Base-by-base conservation (phyloP, 2,888 invertebrate genomes). In the Agriotes lineatus region DNA sequence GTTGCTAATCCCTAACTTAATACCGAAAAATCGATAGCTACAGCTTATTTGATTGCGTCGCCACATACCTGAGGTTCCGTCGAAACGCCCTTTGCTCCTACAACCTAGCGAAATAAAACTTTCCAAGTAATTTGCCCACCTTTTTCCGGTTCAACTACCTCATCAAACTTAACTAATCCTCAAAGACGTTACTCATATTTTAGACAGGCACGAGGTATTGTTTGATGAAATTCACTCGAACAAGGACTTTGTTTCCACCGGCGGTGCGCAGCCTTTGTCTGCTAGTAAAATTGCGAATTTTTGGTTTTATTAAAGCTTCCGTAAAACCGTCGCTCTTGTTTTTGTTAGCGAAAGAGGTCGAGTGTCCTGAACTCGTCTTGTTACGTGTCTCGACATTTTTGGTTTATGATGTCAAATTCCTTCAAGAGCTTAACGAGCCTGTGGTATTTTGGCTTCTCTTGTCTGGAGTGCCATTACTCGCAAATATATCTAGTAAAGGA, bases 21-120 rank as follows among this genome's bases (percentile, higher is more conserved):
- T 52, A 33, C 33, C 52, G 33, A 52, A 33, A 62, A 62, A 50
- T 62, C 61, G 39, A 62, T 62, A 52, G 52, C 25, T 62, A 42
- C 61, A 62, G 61, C 52, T 62, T 52, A 52, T 62, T 62, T 62
- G 61, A 45, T 52, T 39, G 52, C 35, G 52, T 37, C 50, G 61
- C 37, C 61, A 50, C 61, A 52, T 62, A 54, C 61, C 61, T 50
- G 25, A 50, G 52, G 18, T 45, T 59, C 45, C 33, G 57, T 19
- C 14, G 45, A 44, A 45, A 59, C 44, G 30, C 45, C 45, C 30
- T 57, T 57, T 25, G 44, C 30, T 45, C 44, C 44, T 59, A 45
- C 44, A 44, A n/a, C 12, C 45, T 20, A 10, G 30, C 16, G 19
- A 45, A 59, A 33, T 45, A 45, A 59, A 59, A 59, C 25, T 45